phyloP scores from a whole-genome alignment of 2,797 vertebrate genomes.

The Furcifer pardalis region DNA sequence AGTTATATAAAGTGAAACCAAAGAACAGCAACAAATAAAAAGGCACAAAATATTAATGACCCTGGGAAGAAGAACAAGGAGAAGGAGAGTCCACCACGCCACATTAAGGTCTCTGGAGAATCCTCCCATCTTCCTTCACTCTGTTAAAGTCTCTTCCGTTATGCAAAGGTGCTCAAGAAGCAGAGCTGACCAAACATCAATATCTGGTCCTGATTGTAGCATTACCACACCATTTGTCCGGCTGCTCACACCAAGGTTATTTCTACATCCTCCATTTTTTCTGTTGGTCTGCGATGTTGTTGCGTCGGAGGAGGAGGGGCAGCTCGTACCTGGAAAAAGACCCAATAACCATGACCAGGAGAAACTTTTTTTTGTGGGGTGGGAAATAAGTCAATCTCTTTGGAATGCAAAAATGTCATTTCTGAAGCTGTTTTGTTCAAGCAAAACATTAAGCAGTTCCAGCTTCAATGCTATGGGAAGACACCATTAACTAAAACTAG shows the following conservation, averaged over 20 bases:
- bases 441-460: not conserved
- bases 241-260: conserved; percentile 92
- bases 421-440: not conserved
- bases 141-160: conserved; percentile 71
- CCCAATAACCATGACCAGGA: conserved; percentile 6
- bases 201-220: conserved; percentile 74
- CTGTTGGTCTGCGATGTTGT: conserved; percentile 83
- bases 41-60: conserved; percentile 79
- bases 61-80: conserved; percentile 71
- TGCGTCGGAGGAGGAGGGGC: conserved; percentile 95
- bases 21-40: conserved; percentile 59
- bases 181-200: conserved; percentile 64
- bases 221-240: conserved; percentile 30
- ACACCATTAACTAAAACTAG: not conserved
- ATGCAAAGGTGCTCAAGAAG: conserved; percentile 82
- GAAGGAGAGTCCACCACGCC: conserved; percentile 60
- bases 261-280: conserved; percentile 97
- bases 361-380: not conserved
- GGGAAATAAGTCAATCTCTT: too few relatives aligned
- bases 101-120: conserved; percentile 49
- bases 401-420: not conserved
- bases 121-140: conserved; percentile 62
- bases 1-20: conserved; percentile 59
- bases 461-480: not conserved
- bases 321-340: conserved; percentile 87